A percentile compares a stretch with the other conserved stretches of the same genome.
Evolutionary conservation across 2,888 invertebrate species (phyloP).

Genomic region (Zaprionus obscuricornis): DNA sequence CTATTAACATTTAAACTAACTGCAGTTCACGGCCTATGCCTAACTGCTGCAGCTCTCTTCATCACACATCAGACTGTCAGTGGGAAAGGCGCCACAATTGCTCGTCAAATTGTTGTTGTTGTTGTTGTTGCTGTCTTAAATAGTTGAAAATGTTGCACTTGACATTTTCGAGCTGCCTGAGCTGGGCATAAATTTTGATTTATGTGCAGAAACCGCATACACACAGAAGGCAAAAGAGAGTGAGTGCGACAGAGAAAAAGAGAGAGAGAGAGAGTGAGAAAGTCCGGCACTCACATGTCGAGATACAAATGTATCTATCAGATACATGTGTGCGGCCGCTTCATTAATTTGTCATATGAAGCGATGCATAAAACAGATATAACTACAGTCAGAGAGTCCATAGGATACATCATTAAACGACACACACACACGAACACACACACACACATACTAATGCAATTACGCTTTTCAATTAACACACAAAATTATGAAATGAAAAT

Average conservation of each 20-base stretch:
- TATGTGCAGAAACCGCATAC: slow-evolving; percentile 42
- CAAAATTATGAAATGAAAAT: slow-evolving; percentile 46
- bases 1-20: slow-evolving; percentile 59
- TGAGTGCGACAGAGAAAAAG: too few relatives aligned
- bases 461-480: slow-evolving; percentile 60
- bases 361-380: slow-evolving; percentile 55
- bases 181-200: slow-evolving; percentile 61
- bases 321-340: slow-evolving; percentile 48
- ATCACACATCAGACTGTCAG: slow-evolving; percentile 11
- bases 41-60: background rate
- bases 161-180: slow-evolving; percentile 45
- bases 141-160: slow-evolving; percentile 55
- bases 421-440: slow-evolving; percentile 9
- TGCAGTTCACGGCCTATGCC: slow-evolving; percentile 12
- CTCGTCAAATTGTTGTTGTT: slow-evolving; percentile 25
- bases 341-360: slow-evolving; percentile 75
- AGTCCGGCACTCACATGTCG: background rate
- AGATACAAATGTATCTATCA: slow-evolving; percentile 39
- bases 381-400: slow-evolving; percentile 18
- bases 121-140: slow-evolving; percentile 39
- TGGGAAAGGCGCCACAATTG: slow-evolving; percentile 41
- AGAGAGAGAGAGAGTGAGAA: too few relatives aligned
- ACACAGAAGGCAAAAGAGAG: background rate
- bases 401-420: slow-evolving; percentile 54
- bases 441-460: slow-evolving; percentile 7